Conservation (phyloP, 1,140 invertebrate species). For the Harlomillsia oculata region DNA sequence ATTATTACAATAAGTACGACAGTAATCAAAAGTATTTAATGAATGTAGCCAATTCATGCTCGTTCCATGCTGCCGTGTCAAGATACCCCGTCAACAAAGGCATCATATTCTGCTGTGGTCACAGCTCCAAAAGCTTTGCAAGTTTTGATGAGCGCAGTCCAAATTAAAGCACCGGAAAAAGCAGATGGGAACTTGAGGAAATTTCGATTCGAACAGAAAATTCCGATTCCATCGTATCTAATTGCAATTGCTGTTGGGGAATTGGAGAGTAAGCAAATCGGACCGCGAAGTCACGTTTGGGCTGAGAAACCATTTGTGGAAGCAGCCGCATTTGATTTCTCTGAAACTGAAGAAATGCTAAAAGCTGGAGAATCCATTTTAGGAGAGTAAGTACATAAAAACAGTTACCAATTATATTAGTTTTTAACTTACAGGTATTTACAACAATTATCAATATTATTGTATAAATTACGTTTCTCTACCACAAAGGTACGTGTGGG, state of each 20-base stretch:
- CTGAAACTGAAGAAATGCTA: conserved; percentile 74
- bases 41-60: conserved; percentile 71
- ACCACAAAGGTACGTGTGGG: conserved; percentile 61
- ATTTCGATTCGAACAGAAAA: conserved; percentile 62
- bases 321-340: conserved; percentile 74
- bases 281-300: conserved; percentile 75
- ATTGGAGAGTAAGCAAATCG: conserved; percentile 63
- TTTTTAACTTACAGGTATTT: conserved; percentile 37
- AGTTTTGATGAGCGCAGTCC: conserved; percentile 81
- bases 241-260: conserved; percentile 80
- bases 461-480: conserved; percentile 1
- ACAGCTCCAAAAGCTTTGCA: conserved; percentile 63
- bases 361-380: conserved; percentile 60
- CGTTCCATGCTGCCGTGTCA: conserved; percentile 83
- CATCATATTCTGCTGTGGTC: conserved; percentile 69
- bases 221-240: conserved; percentile 64
- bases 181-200: conserved; percentile 33
- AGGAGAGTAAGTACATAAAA: conserved; percentile 37
- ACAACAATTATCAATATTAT: conserved; percentile 43
- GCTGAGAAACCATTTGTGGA: conserved; percentile 78
- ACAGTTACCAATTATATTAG: conserved; percentile 32
- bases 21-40: no score
- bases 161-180: conserved; percentile 43
- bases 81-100: conserved; percentile 86
- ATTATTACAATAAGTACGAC: no score